A percentile compares a stretch with the other conserved stretches of the same genome.
Evolutionary conservation across 2,888 invertebrate genomes (phyloP).

Genomic region (Deilephila porcellus): DNA sequence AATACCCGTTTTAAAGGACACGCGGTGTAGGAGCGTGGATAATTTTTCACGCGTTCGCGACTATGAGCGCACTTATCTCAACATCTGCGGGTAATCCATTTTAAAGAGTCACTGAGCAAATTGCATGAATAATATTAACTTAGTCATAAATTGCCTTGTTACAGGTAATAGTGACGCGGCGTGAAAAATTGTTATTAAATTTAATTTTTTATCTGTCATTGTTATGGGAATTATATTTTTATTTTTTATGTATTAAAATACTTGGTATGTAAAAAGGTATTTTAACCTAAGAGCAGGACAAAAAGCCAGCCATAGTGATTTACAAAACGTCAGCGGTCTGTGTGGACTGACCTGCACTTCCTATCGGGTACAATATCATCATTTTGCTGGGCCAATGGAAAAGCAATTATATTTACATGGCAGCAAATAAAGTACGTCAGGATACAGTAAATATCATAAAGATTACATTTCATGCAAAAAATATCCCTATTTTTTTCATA

Average conservation of each 20-base stretch:
- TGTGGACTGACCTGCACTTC: too few relatives aligned
- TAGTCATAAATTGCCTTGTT: slow-evolving; percentile 27
- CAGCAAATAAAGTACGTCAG: too few relatives aligned
- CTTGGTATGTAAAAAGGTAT: not conserved
- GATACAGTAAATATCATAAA: too few relatives aligned
- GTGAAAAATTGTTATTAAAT: not conserved
- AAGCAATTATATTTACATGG: too few relatives aligned
- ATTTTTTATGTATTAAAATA: not conserved
- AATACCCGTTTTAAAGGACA: not conserved
- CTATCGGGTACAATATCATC: too few relatives aligned
- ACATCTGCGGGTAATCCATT: slow-evolving; percentile 32
- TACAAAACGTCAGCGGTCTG: too few relatives aligned
- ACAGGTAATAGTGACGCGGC: not conserved
- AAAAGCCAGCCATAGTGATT: too few relatives aligned
- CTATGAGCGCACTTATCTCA: not conserved
- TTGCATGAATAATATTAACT: slow-evolving; percentile 33
- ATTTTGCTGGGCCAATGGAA: too few relatives aligned
- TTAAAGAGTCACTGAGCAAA: slow-evolving; percentile 7
- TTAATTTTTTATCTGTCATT: not conserved
- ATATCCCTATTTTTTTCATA: too few relatives aligned
- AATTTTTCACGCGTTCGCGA: slow-evolving; percentile 17
- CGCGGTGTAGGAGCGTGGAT: not conserved
- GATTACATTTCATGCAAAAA: too few relatives aligned
- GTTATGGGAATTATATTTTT: not conserved
- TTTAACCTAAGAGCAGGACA: too few relatives aligned